A percentile compares a stretch with the other conserved stretches of the same genome.
Conservation (phyloP, 1,140 invertebrate species). For the Lithobius niger region DNA sequence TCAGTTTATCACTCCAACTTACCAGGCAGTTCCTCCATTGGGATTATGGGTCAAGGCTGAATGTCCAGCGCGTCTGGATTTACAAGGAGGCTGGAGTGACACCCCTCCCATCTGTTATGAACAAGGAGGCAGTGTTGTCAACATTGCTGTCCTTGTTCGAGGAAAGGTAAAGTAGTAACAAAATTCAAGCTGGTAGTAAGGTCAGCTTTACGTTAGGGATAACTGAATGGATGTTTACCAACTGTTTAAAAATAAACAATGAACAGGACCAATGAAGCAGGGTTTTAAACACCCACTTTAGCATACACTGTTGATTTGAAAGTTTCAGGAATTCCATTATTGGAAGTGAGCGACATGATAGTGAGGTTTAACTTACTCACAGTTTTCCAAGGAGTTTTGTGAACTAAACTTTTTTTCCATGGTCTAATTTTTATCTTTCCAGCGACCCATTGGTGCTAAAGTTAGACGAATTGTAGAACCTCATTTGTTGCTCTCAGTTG, state of each 20-base stretch:
- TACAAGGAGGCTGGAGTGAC: constrained; percentile 41
- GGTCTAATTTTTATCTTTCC: constrained; percentile 18
- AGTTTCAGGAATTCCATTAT: background rate
- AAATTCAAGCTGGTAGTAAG: too few species aligned
- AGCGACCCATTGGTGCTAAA: constrained; percentile 38
- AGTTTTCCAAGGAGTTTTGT: too few species aligned
- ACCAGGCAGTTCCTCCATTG: constrained; percentile 14
- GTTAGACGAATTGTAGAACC: constrained; percentile 27
- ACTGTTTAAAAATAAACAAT: too few species aligned
- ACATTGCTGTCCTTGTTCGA: constrained; percentile 28
- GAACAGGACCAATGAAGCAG: too few species aligned
- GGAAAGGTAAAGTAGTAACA: constrained; percentile 16
- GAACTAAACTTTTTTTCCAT: background rate
- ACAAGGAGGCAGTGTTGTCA: constrained; percentile 38
- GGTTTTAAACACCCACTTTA: too few species aligned
- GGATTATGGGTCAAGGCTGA: constrained; percentile 33
- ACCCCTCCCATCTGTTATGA: constrained; percentile 44
- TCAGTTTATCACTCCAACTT: constrained; percentile 10
- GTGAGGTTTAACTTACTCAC: too few species aligned
- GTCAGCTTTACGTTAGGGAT: too few species aligned
- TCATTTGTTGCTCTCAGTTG: constrained; percentile 18
- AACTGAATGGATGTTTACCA: too few species aligned
- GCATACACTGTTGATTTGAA: background rate
- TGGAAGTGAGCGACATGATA: background rate
- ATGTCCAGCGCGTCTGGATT: constrained; percentile 39